A percentile compares a stretch with the other conserved stretches of the same genome.
Evolutionary conservation across 2,113 vertebrate species (phyloP).

Genomic region (Rafetus swinhoei): DNA sequence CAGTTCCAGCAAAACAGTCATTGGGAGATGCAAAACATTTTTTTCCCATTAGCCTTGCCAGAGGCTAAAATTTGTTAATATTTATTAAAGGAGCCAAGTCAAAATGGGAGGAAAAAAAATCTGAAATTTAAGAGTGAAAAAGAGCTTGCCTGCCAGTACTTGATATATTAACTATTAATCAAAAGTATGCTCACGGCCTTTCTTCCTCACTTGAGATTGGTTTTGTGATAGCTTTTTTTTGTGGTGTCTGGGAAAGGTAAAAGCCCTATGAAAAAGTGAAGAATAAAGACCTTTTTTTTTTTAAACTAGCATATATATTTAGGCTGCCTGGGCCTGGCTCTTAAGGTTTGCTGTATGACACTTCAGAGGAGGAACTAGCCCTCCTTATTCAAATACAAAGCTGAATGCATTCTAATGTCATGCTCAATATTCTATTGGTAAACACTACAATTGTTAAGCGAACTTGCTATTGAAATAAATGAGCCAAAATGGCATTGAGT

Average conservation of each 20-base stretch:
- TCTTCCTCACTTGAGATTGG: neutral
- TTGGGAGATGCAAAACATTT: neutral
- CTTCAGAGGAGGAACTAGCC: neutral
- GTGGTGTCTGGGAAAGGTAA: neutral
- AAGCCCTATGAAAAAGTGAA: neutral
- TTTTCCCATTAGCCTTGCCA: neutral
- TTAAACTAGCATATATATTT: neutral
- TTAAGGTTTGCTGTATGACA: neutral
- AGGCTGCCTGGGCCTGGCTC: neutral
- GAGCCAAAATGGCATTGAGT: neutral
- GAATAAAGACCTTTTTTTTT: neutral
- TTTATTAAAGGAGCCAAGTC: neutral
- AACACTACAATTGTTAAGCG: neutral
- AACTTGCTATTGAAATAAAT: neutral
- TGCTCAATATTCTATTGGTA: neutral
- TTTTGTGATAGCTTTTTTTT: neutral
- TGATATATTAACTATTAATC: neutral
- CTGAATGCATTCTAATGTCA: slow-evolving; percentile 1
- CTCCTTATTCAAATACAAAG: neutral
- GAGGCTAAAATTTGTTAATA: slow-evolving; percentile 14
- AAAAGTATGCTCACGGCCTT: neutral
- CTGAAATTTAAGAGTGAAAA: neutral
- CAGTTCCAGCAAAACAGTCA: neutral
- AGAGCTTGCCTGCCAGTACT: neutral
- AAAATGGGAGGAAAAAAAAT: slow-evolving; percentile 31